These are phyloP conservation scores for Setipinna tenuifilis DNA, from an alignment of 2,797 vertebrate genomes.

Conservation along the genomic window DNA sequence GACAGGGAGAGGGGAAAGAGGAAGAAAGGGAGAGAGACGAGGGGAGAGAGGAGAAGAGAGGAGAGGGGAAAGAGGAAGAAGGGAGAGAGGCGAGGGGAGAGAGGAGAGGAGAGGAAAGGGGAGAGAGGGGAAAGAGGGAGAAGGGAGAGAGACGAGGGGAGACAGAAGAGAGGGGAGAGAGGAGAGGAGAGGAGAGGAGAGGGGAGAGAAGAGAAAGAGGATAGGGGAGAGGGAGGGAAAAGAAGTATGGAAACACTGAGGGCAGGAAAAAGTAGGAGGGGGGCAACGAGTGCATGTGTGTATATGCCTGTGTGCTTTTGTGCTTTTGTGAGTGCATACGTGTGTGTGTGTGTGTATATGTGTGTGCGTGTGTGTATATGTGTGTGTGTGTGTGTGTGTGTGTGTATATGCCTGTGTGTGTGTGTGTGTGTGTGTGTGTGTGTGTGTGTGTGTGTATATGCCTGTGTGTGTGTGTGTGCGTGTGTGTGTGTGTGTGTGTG, in stretches of 20 bases:
- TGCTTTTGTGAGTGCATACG: slow-evolving; percentile 50
- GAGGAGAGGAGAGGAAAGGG: background rate
- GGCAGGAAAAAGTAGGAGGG: background rate
- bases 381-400: slow-evolving; percentile 49
- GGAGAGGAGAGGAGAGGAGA: background rate
- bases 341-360: no score
- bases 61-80: no score
- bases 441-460: background rate
- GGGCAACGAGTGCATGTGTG: no score
- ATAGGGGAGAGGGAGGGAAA: background rate
- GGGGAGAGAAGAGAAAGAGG: background rate
- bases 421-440: background rate
- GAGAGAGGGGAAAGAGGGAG: background rate
- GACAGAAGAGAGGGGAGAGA: background rate
- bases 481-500: background rate
- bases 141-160: background rate
- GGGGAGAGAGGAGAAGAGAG: no score
- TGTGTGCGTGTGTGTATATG: background rate
- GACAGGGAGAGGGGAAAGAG: background rate
- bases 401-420: slow-evolving; percentile 52
- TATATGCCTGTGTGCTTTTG: no score
- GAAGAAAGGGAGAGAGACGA: no score
- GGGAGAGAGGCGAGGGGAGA: no score
- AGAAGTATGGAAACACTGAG: background rate
- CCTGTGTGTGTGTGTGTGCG: background rate